phyloP scores from a whole-genome alignment of 1,140 invertebrate genomes.

The Polypedilum pembai region DNA sequence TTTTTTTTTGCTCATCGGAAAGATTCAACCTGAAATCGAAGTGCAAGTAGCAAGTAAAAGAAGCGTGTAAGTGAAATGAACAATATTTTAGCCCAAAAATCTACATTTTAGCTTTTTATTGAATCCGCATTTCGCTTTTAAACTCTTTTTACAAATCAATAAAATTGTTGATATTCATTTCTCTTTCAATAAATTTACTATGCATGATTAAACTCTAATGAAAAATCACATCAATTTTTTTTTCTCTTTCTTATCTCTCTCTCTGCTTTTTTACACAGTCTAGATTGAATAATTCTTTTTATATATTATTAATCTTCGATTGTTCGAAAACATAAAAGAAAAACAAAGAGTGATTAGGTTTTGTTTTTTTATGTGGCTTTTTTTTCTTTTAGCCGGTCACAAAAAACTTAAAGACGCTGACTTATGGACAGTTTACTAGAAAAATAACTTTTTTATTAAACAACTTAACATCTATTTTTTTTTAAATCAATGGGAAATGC shows the following conservation, averaged over 20 bases:
- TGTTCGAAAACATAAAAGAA: no score
- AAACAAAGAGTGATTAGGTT: no score
- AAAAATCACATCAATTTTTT: neutral
- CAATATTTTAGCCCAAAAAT: neutral
- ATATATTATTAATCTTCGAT: no score
- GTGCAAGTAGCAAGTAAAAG: neutral
- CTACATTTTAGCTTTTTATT: neutral
- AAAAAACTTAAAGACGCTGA: no score
- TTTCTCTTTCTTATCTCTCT: neutral
- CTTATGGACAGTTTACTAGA: no score
- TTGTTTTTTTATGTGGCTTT: no score
- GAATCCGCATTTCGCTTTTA: conserved; percentile 10
- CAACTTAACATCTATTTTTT: no score
- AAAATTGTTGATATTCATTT: neutral
- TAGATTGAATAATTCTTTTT: conserved; percentile 2
- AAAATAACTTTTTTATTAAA: no score
- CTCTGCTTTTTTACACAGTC: neutral
- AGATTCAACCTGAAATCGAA: neutral
- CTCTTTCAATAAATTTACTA: neutral
- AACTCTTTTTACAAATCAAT: neutral
- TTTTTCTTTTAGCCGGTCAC: no score
- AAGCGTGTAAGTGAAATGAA: neutral
- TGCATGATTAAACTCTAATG: neutral
- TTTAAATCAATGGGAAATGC: no score
- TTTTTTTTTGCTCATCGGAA: no score